Evolutionary conservation across 1,140 invertebrate species (phyloP).

Genomic region (Phthorimaea operculella): DNA sequence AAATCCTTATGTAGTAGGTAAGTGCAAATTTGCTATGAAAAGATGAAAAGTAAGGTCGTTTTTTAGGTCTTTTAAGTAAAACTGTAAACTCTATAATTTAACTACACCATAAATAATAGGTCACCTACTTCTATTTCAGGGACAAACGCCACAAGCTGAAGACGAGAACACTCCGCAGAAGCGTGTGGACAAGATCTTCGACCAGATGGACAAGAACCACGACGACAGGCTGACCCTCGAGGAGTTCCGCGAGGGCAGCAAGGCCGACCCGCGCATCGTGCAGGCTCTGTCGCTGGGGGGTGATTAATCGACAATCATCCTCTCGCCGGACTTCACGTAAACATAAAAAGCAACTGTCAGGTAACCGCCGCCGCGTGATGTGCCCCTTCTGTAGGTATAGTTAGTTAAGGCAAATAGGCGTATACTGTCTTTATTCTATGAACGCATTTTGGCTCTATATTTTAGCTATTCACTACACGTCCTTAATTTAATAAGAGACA

Average conservation of each 20-base stretch:
- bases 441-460: too few relatives aligned
- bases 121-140: constrained; percentile 67
- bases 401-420: background rate
- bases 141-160: constrained; percentile 88
- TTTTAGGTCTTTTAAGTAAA: too few relatives aligned
- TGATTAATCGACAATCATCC: constrained; percentile 71
- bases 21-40: too few relatives aligned
- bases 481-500: too few relatives aligned
- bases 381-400: too few relatives aligned
- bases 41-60: too few relatives aligned
- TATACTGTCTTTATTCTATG: too few relatives aligned
- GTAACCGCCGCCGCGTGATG: constrained; percentile 26
- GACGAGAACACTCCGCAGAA: constrained; percentile 97
- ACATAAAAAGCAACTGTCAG: constrained; percentile 28
- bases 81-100: too few relatives aligned
- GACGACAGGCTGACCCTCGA: constrained; percentile 97
- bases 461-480: too few relatives aligned
- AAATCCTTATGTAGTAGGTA: too few relatives aligned
- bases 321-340: constrained; percentile 63
- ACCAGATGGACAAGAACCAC: constrained; percentile 99
- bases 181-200: constrained; percentile 96
- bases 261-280: constrained; percentile 98
- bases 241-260: constrained; percentile 98
- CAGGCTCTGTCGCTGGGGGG: constrained; percentile 89
- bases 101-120: too few relatives aligned